Conservation (phyloP, 2,888 invertebrate genomes). For the Quadroppia sp. region DNA sequence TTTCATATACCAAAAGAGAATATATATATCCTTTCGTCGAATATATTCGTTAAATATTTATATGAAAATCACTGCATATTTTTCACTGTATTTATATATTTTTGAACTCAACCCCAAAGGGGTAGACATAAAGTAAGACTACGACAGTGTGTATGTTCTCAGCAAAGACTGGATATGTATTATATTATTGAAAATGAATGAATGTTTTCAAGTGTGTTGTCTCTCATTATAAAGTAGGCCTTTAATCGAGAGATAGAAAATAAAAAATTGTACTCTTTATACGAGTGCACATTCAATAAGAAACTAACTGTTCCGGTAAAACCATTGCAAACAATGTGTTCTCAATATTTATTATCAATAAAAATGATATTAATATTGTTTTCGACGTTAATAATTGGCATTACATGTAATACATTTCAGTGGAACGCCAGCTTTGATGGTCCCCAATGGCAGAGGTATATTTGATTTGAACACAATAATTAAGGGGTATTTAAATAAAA, state of each 20-base stretch:
- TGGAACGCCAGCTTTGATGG: background rate
- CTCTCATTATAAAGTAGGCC: no score
- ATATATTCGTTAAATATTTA: no score
- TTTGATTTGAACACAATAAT: background rate
- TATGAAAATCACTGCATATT: no score
- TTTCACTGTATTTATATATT: background rate
- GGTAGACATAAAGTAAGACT: background rate
- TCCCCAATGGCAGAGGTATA: background rate
- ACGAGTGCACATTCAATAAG: background rate
- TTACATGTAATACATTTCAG: background rate
- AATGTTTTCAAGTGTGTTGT: no score
- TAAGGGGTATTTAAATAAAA: no score
- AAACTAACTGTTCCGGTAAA: background rate
- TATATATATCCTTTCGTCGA: no score
- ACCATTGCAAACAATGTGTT: background rate
- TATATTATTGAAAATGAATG: no score
- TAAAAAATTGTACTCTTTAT: background rate
- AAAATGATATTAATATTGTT: background rate
- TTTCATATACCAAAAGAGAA: no score
- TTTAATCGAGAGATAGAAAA: no score
- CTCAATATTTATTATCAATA: background rate
- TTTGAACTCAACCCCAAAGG: slow-evolving; percentile 19
- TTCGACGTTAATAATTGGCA: background rate
- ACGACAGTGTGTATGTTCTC: no score
- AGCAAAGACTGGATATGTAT: no score